phyloP scores from a whole-genome alignment of 2,113 vertebrate genomes.

The Oreochromis aureus region DNA sequence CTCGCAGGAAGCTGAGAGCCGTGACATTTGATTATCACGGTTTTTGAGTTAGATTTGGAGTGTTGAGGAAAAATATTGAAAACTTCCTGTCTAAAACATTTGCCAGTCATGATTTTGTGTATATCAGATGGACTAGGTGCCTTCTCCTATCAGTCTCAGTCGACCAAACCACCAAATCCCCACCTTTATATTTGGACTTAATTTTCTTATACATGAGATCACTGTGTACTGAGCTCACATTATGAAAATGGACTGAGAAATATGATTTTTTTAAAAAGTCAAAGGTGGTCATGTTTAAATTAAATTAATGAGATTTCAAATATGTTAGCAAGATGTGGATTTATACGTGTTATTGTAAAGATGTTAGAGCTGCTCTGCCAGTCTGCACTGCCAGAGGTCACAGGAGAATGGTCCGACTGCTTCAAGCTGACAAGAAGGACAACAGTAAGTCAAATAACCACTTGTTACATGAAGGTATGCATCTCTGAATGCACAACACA shows the following conservation, averaged over 20 bases:
- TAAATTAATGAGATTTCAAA: not conserved
- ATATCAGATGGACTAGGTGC: not conserved
- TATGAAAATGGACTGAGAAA: not conserved
- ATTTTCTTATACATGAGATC: not conserved
- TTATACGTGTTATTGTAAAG: not conserved
- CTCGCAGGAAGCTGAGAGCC: not conserved
- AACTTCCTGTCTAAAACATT: not conserved
- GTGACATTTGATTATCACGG: not conserved
- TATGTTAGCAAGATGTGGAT: not conserved
- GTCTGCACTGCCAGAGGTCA: not conserved
- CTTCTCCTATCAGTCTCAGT: not conserved
- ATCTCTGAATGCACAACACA: not conserved
- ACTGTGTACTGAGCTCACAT: not conserved
- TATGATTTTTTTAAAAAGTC: not conserved
- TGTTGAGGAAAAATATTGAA: not conserved
- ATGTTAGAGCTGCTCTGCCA: not conserved
- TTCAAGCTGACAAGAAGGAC: not conserved
- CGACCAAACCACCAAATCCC: not conserved
- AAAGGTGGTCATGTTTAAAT: not conserved
- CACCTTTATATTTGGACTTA: not conserved
- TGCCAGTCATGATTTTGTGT: not conserved
- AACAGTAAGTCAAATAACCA: not conserved
- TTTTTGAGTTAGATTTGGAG: not conserved
- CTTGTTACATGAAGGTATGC: not conserved
- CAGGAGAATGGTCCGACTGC: not conserved